A percentile compares a stretch with the other conserved stretches of the same genome.
Conservation (phyloP, 2,113 vertebrate species). For the Cathartes aura region DNA sequence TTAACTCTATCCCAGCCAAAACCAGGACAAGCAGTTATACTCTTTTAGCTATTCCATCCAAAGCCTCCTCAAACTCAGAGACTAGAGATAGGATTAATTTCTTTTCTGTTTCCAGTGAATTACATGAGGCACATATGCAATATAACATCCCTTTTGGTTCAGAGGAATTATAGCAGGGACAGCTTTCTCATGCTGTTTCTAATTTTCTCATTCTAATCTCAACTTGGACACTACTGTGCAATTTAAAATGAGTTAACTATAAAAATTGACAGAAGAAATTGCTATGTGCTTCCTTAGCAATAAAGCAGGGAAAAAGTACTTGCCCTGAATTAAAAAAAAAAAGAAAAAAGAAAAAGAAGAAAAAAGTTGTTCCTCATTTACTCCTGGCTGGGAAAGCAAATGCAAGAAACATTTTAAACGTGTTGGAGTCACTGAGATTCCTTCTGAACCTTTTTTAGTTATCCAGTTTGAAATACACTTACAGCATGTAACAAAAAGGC, state of each 20-base stretch:
- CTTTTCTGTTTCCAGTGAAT: neutral
- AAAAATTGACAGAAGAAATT: neutral
- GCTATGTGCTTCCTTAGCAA: neutral
- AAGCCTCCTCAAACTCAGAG: neutral
- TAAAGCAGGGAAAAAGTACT: neutral
- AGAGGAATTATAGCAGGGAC: neutral
- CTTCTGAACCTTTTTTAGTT: neutral
- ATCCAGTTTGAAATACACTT: constrained; percentile 62
- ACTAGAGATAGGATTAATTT: neutral
- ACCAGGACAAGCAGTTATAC: neutral
- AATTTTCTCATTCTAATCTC: neutral
- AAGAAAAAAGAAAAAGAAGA: neutral
- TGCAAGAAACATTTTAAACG: neutral
- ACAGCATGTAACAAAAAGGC: constrained; percentile 91
- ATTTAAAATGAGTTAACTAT: neutral
- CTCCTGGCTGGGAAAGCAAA: neutral
- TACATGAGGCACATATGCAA: neutral
- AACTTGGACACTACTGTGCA: neutral
- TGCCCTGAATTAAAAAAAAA: neutral
- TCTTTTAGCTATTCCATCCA: neutral
- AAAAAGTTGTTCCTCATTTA: neutral
- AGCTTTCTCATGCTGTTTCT: neutral
- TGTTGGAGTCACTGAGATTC: neutral
- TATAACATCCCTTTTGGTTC: neutral
- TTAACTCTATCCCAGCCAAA: no score